phyloP scores from a whole-genome alignment of 2,888 invertebrate genomes.

The Patella ulyssiponensis region DNA sequence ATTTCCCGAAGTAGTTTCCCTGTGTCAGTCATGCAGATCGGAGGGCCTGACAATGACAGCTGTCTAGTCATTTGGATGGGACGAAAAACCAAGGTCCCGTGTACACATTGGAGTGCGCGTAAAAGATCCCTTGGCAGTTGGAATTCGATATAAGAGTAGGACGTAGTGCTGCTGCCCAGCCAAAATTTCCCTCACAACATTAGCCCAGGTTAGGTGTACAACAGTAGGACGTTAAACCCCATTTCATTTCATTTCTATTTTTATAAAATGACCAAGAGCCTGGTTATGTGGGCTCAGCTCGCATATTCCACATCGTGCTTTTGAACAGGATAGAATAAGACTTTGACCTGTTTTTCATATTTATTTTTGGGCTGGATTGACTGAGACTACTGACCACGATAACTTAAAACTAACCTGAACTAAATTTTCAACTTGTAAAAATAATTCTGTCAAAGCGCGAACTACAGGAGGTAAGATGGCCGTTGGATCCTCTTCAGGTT shows the following conservation, averaged over 20 bases:
- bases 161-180: no score
- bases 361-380: not conserved
- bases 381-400: not conserved
- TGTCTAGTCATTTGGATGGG: no score
- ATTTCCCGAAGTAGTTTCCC: not conserved
- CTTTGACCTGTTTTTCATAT: not conserved
- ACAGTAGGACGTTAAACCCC: not conserved
- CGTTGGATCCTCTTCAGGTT: slow-evolving; percentile 48
- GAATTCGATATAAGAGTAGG: no score
- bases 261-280: not conserved
- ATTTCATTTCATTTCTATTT: not conserved
- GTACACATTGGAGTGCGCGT: no score
- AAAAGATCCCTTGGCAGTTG: no score
- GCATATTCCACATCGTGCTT: not conserved
- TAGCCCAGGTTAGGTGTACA: no score
- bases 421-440: slow-evolving; percentile 67
- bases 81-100: no score
- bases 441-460: slow-evolving; percentile 68
- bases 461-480: slow-evolving; percentile 58
- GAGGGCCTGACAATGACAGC: no score
- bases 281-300: no score
- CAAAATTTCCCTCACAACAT: no score
- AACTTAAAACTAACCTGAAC: slow-evolving; percentile 47
- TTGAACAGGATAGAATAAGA: not conserved
- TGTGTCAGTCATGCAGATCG: not conserved